Percentiles rank a stretch among this genome's conserved stretches.
phyloP scores from a whole-genome alignment of 2,888 invertebrate species.

The Lasioglossum vierecki region DNA sequence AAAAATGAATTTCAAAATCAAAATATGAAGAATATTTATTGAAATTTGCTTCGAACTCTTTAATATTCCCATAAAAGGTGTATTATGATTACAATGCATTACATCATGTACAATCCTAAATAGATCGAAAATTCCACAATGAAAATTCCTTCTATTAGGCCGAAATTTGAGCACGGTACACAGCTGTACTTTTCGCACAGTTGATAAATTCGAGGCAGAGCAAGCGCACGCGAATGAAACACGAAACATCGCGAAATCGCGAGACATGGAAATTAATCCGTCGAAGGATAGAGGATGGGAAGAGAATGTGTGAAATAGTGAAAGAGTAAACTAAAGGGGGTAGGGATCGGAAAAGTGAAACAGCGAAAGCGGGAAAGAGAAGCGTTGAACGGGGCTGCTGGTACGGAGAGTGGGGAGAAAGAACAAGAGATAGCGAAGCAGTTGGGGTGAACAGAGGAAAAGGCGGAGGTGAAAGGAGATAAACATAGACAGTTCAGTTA shows the following conservation, averaged over 20 bases:
- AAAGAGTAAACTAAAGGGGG: background rate
- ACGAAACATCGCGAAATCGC: slow-evolving; percentile 67
- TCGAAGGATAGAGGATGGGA: slow-evolving; percentile 2
- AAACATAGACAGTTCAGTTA: slow-evolving; percentile 74
- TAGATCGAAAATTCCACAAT: background rate
- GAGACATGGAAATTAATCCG: slow-evolving; percentile 67
- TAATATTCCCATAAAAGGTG: background rate
- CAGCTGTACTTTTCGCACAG: background rate
- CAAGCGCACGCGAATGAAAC: slow-evolving; percentile 45
- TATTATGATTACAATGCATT: background rate
- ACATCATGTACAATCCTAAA: background rate
- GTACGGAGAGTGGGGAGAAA: background rate
- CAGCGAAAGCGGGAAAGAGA: background rate
- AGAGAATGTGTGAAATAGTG: background rate
- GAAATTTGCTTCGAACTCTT: background rate
- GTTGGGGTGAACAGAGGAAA: background rate
- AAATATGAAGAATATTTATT: too few species aligned
- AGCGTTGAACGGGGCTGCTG: background rate
- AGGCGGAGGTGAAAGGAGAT: slow-evolving; percentile 34
- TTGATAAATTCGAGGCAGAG: slow-evolving; percentile 13
- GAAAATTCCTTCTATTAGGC: background rate
- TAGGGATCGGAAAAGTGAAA: background rate
- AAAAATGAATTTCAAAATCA: too few species aligned
- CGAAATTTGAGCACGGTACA: background rate
- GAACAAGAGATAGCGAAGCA: slow-evolving; percentile 16